Conservation (phyloP, 2,113 vertebrate species). For the Rhizomys pruinosus region DNA sequence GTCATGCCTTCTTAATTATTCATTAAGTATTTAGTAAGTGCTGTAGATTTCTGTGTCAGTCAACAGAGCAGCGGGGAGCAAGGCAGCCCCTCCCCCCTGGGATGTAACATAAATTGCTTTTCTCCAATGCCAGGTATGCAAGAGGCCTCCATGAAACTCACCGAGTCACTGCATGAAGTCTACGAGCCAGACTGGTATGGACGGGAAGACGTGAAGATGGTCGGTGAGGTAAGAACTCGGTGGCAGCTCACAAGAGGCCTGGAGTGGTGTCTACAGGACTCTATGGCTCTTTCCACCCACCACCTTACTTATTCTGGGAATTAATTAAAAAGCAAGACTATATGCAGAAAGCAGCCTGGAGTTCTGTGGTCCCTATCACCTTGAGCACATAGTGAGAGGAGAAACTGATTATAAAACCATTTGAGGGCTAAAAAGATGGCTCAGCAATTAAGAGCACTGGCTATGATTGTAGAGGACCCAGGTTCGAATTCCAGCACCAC, state of each 20-base stretch:
- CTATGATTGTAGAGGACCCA: too few relatives aligned
- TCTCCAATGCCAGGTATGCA: constrained; percentile 92
- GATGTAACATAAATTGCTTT: constrained; percentile 11
- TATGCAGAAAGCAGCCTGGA: background rate
- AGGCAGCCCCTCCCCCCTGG: background rate
- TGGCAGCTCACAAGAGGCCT: background rate
- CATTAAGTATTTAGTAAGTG: background rate
- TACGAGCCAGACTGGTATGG: constrained; percentile 99
- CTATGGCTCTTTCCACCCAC: too few relatives aligned
- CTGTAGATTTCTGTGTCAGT: background rate
- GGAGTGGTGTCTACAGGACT: background rate
- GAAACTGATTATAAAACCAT: background rate
- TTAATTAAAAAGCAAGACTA: background rate
- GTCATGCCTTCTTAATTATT: background rate
- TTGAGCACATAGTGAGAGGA: background rate
- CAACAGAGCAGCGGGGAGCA: background rate
- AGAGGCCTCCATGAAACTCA: constrained; percentile 97
- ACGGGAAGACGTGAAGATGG: constrained; percentile 95
- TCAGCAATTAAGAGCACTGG: too few relatives aligned
- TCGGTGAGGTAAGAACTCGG: constrained; percentile 92
- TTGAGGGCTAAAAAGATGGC: too few relatives aligned
- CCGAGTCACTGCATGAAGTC: constrained; percentile 97
- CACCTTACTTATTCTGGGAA: background rate
- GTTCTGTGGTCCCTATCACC: background rate
- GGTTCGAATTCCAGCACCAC: too few relatives aligned